phyloP scores from a whole-genome alignment of 2,888 invertebrate genomes.

The Melinopterus prodromus region DNA sequence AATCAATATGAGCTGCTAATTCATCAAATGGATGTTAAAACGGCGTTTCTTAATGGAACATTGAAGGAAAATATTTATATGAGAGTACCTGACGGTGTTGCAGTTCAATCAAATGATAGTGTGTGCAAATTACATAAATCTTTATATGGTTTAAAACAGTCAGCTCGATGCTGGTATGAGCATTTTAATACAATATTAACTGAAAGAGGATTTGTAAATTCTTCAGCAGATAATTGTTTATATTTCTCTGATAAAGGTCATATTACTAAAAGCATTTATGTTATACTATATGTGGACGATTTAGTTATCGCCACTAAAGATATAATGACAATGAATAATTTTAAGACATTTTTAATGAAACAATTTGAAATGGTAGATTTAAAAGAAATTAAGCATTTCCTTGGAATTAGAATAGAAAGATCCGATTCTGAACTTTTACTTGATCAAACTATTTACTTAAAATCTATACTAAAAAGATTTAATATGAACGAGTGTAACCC shows the following conservation, averaged over 20 bases:
- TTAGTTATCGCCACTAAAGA: neutral
- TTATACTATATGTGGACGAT: neutral
- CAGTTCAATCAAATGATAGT: neutral
- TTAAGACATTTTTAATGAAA: neutral
- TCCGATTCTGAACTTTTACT: neutral
- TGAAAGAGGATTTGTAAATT: neutral
- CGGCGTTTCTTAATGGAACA: neutral
- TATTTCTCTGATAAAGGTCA: neutral
- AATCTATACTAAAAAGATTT: neutral
- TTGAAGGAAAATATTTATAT: neutral
- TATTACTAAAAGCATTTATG: neutral
- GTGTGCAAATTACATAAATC: neutral
- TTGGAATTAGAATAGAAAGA: neutral
- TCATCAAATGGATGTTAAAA: neutral
- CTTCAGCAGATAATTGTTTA: neutral
- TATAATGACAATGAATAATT: neutral
- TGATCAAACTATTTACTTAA: neutral
- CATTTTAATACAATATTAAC: neutral
- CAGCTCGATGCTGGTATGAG: neutral
- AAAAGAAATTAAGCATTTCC: neutral
- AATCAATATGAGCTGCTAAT: neutral
- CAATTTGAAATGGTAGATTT: conserved; percentile 4
- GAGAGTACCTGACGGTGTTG: neutral
- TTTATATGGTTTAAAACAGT: neutral
- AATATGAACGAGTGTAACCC: neutral